Evolutionary conservation across 2,113 vertebrate genomes (phyloP).

Genomic region (Hippocampus guttulatus): DNA sequence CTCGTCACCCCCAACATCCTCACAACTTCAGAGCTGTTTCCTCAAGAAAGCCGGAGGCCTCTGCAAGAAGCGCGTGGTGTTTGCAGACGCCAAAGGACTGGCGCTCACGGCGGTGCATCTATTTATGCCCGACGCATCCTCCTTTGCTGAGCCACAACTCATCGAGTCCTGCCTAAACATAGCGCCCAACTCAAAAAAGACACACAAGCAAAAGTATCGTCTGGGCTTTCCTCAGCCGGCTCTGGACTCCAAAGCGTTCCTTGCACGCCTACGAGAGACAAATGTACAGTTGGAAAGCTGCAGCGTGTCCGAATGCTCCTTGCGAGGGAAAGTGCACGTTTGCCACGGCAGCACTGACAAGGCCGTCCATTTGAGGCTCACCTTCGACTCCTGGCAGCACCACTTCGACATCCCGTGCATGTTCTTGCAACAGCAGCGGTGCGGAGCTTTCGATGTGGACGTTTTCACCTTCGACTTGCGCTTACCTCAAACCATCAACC

Average conservation of each 20-base stretch:
- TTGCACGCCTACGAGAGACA: conserved; percentile 32
- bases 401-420: conserved; percentile 67
- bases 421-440: conserved; percentile 35
- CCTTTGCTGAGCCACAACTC: not conserved
- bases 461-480: conserved; percentile 63
- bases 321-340: conserved; percentile 70
- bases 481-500: conserved; percentile 50
- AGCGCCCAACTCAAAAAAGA: conserved; percentile 13
- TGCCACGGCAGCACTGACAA: conserved; percentile 49
- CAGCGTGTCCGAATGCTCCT: conserved; percentile 41
- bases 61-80: conserved; percentile 72
- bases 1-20: not conserved
- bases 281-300: conserved; percentile 71
- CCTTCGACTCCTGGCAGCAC: conserved; percentile 72
- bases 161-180: not conserved
- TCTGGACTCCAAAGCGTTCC: conserved; percentile 41
- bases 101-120: conserved; percentile 62
- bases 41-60: conserved; percentile 26
- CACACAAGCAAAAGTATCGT: conserved; percentile 22
- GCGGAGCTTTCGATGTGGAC: conserved; percentile 22
- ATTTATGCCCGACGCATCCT: conserved; percentile 58
- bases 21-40: conserved; percentile 30
- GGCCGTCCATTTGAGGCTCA: conserved; percentile 59
- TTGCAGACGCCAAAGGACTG: conserved; percentile 77
- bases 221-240: conserved; percentile 66